These are phyloP conservation scores for Parasteatoda tepidariorum DNA, from an alignment of 1,140 invertebrate species.

Conservation along the genomic window DNA sequence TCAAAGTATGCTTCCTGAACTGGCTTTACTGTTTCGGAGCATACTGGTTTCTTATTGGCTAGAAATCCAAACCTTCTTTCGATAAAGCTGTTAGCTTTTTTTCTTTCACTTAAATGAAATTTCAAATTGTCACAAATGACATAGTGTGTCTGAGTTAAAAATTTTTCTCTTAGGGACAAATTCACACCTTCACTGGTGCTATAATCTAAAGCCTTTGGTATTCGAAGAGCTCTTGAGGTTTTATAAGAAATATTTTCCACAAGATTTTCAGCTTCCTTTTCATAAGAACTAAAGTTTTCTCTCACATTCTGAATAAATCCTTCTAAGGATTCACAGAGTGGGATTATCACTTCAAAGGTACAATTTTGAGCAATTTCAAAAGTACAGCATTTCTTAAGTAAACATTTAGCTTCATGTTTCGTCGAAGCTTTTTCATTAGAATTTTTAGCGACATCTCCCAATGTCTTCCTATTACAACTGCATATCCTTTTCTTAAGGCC, in stretches of 20 bases:
- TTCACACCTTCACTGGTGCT: too few species aligned
- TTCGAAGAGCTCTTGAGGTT: background rate
- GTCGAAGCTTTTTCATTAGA: background rate
- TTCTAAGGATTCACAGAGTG: conserved; percentile 5
- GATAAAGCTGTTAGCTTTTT: too few species aligned
- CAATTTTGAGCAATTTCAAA: conserved; percentile 7
- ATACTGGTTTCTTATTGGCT: too few species aligned
- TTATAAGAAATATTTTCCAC: background rate
- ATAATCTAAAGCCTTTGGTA: too few species aligned
- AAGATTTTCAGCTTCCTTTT: background rate
- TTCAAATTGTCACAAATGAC: too few species aligned
- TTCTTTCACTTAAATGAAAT: background rate
- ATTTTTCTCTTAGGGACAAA: too few species aligned
- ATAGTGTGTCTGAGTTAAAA: too few species aligned
- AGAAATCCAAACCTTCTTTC: too few species aligned
- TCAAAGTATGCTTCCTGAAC: background rate
- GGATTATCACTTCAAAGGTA: background rate
- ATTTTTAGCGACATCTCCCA: background rate
- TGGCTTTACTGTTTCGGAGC: background rate
- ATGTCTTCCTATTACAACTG: background rate
- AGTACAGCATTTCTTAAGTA: background rate
- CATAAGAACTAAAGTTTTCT: background rate
- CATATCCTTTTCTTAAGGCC: conserved; percentile 7
- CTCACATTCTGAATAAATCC: conserved; percentile 6
- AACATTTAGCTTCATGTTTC: conserved; percentile 10